Evolutionary conservation across 2,888 invertebrate genomes (phyloP), one percentile per base, ranked within the genome.

Genomic region (Notocelia uddmanniana): DNA sequence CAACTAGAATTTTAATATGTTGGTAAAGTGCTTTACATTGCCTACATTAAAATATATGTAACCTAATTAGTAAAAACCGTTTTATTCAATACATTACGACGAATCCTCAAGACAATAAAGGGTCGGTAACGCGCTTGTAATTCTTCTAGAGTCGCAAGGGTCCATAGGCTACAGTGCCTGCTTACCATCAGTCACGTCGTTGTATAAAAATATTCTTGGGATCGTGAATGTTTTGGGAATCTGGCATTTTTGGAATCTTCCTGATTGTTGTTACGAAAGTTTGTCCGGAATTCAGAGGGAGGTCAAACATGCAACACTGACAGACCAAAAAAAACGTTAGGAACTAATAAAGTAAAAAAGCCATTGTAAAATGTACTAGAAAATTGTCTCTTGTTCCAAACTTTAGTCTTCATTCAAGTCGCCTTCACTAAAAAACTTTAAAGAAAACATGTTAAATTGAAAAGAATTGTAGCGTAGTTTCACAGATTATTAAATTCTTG

Each of bases 401-500:
- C 45, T n/a, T 45, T 45, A 45, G 45, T 45, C 13, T 45, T 41
- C 15, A 31, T 11, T 23, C 6, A 50, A 13, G 19, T 19, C 54
- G 41, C 66, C 55, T 54, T 66, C 41, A 64, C n/a, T 19, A 37
- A 37, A 34, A 31, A 26, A 63, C 31, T 19, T 50, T 6, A 64
- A 9, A 19, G 21, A 15, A 19, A 31, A 52, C 19, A 9, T 31
- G 1, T 52, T 34, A 63, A 59, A 63, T 50, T 52, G 3, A 10
- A 26, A 63, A 19, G 19, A 19, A 63, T 34, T 19, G 9, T 3
- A 18, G 18, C 10, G 34, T 34, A 52, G 19, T 52, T 50, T 50
- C 63, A 64, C 62, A 73, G 68, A 69, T 73, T 68, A 69, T 66
- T 19, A 85, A 86, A 82, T 87, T 85, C 37, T 79, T 73, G 86